Percentiles rank a stretch among this genome's conserved stretches.
Evolutionary conservation across 2,113 vertebrate species (phyloP).

Genomic region (Aldabrachelys gigantea): DNA sequence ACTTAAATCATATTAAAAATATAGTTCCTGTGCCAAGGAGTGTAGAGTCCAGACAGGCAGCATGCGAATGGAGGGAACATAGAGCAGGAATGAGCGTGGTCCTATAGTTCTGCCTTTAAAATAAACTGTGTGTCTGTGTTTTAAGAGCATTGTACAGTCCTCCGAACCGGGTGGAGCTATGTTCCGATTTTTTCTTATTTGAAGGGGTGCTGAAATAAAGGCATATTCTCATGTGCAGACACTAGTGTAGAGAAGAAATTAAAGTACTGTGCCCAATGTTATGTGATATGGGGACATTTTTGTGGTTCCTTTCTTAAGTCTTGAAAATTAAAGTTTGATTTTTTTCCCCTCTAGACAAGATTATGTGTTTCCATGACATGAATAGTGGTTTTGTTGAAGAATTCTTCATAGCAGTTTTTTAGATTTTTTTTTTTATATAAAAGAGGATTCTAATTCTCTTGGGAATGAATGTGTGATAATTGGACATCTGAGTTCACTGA

Average conservation of each 20-base stretch:
- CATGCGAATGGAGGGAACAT: background rate
- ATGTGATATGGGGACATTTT: background rate
- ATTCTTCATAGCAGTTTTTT: background rate
- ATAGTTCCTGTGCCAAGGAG: background rate
- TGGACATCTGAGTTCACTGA: background rate
- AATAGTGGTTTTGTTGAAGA: background rate
- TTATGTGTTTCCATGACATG: background rate
- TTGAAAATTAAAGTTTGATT: background rate
- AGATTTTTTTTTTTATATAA: background rate
- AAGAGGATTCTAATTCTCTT: background rate
- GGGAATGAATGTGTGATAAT: background rate
- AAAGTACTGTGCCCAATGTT: background rate
- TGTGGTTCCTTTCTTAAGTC: background rate
- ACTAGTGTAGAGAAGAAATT: background rate
- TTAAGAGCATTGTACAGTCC: background rate
- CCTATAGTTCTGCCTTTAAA: background rate
- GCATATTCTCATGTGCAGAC: background rate
- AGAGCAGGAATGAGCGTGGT: background rate
- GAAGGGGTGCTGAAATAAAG: background rate
- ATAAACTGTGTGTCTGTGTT: background rate
- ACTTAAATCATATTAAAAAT: background rate
- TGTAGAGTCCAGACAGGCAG: background rate
- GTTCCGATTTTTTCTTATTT: background rate
- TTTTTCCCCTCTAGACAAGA: no score
- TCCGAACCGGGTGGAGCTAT: background rate